These are phyloP conservation scores for Festucalex cinctus DNA, from an alignment of 2,113 vertebrate species.

Conservation along the genomic window DNA sequence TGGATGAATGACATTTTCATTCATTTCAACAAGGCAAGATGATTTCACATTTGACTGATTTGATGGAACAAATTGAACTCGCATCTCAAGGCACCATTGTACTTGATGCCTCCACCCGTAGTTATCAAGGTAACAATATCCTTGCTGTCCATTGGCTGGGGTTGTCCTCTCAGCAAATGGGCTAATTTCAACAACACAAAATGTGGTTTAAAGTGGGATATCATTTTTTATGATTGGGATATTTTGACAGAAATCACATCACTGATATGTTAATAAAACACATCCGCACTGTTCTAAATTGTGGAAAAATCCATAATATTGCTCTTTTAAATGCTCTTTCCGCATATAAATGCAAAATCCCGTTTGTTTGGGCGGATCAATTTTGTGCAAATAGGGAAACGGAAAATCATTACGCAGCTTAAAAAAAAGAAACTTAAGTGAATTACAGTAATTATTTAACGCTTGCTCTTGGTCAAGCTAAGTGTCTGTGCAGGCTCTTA, in stretches of 20 bases:
- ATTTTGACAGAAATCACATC: background rate
- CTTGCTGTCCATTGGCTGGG: background rate
- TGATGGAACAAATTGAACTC: background rate
- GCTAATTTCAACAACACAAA: background rate
- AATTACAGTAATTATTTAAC: conserved; percentile 75
- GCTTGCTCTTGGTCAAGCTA: conserved; percentile 68
- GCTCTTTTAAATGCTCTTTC: conserved; percentile 49
- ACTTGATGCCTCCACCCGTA: no score
- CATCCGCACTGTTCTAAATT: background rate
- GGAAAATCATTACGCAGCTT: conserved; percentile 64
- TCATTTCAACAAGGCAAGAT: background rate
- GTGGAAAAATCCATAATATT: background rate
- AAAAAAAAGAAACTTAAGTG: conserved; percentile 66
- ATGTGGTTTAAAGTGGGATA: background rate
- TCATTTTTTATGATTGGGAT: background rate
- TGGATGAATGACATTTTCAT: background rate
- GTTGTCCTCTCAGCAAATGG: background rate
- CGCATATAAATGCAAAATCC: conserved; percentile 48
- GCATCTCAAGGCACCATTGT: no score
- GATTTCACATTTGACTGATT: background rate
- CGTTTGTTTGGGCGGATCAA: conserved; percentile 68
- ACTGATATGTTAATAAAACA: background rate
- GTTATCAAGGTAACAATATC: background rate
- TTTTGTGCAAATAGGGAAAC: conserved; percentile 56
- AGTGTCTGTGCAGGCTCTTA: conserved; percentile 62